These are phyloP conservation scores for Nomada ruficornis DNA, from an alignment of 2,888 invertebrate species.

Conservation along the genomic window DNA sequence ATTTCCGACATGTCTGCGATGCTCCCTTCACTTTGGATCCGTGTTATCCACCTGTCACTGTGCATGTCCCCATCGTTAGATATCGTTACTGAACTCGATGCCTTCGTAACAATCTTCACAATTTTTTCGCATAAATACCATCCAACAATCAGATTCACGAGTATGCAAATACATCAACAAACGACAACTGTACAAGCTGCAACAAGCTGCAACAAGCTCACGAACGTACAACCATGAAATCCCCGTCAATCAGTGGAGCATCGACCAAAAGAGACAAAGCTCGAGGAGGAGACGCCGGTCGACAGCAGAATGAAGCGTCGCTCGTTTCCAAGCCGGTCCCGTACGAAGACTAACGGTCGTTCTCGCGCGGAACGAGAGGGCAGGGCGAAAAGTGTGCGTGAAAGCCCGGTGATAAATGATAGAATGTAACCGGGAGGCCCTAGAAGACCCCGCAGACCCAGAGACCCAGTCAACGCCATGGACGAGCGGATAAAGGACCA, in stretches of 20 bases:
- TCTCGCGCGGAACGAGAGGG: conserved; percentile 29
- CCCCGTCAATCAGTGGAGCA: not conserved
- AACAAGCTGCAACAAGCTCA: too few species aligned
- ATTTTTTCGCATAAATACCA: not conserved
- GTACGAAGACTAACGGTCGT: conserved; percentile 48
- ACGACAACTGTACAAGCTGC: too few species aligned
- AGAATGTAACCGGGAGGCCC: conserved; percentile 74
- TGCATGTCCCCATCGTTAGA: conserved; percentile 11
- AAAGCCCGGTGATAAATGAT: conserved; percentile 81
- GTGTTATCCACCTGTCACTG: conserved; percentile 43
- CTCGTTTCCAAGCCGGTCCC: conserved; percentile 41
- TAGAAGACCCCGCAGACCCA: conserved; percentile 80
- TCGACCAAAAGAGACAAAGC: not conserved
- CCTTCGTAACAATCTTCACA: not conserved
- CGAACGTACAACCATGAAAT: not conserved
- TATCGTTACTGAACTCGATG: not conserved
- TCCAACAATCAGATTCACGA: not conserved
- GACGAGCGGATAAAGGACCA: conserved; percentile 75
- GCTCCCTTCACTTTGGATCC: conserved; percentile 25
- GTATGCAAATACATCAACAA: too few species aligned
- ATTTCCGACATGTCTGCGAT: conserved; percentile 47
- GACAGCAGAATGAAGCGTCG: conserved; percentile 17
- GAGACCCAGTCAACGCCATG: conserved; percentile 76
- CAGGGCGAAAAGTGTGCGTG: conserved; percentile 70
- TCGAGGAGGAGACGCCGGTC: not conserved